Evolutionary conservation across 2,113 vertebrate genomes (phyloP).

Genomic region (Chloroceryle aenea): DNA sequence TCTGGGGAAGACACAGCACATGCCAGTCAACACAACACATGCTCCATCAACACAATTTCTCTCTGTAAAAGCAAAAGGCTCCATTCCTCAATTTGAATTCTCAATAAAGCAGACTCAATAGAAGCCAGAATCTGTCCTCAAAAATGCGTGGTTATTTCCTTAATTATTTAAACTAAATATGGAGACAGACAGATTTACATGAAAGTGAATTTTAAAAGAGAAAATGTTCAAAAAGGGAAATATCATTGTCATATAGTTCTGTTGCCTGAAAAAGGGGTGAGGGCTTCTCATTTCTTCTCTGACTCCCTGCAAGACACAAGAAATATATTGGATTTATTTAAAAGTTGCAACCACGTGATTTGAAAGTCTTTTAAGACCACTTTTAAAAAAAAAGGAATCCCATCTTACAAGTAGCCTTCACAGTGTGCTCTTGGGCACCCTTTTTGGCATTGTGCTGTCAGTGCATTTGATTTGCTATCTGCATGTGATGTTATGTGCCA

Average conservation of each 20-base stretch:
- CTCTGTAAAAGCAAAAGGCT: background rate
- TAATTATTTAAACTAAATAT: background rate
- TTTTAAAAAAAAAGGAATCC: background rate
- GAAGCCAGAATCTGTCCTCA: background rate
- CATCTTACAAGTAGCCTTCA: slow-evolving; percentile 21
- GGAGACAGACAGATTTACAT: background rate
- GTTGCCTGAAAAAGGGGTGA: background rate
- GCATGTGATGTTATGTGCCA: slow-evolving; percentile 76
- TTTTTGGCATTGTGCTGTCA: slow-evolving; percentile 71
- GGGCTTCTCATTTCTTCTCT: background rate
- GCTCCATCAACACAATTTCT: background rate
- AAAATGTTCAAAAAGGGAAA: background rate
- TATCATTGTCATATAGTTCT: background rate
- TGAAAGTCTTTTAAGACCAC: background rate
- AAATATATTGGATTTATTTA: background rate
- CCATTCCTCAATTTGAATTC: background rate
- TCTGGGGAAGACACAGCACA: background rate
- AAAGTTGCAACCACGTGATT: background rate
- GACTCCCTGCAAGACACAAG: background rate
- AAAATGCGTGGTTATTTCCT: background rate
- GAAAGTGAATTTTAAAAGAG: background rate
- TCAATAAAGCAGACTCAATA: background rate
- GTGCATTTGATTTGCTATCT: slow-evolving; percentile 77
- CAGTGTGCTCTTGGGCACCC: slow-evolving; percentile 48
- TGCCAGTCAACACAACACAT: too few relatives aligned